These are phyloP conservation scores for Trigoniulus corallinus DNA, from an alignment of 1,140 invertebrate genomes.

Conservation along the genomic window DNA sequence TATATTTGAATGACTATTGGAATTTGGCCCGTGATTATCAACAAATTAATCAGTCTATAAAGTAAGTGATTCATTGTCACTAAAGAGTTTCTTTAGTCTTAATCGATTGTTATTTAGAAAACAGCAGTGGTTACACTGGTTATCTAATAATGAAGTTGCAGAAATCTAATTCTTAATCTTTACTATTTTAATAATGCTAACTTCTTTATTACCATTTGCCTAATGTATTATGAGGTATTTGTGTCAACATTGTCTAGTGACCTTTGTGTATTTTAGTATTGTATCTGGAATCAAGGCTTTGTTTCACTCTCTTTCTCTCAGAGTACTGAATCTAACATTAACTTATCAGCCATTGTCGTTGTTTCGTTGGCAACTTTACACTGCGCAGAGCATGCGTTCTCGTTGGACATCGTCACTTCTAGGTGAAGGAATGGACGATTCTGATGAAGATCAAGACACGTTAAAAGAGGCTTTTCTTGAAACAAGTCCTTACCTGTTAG, in stretches of 20 bases:
- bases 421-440: conserved; percentile 44
- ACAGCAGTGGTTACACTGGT: too few species aligned
- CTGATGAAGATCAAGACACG: conserved; percentile 86
- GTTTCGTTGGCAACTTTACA: conserved; percentile 95
- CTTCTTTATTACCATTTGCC: conserved; percentile 1
- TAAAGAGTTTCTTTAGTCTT: too few species aligned
- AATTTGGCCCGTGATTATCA: conserved; percentile 92
- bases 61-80: conserved; percentile 33
- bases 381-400: conserved; percentile 69
- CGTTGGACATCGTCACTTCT: conserved; percentile 33
- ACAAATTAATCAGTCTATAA: conserved; percentile 73
- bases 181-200: conserved; percentile 3
- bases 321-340: conserved; percentile 39
- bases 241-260: conserved; percentile 1
- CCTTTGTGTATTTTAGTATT: neutral
- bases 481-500: conserved; percentile 90
- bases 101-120: too few species aligned
- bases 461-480: conserved; percentile 93
- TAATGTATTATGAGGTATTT: neutral
- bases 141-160: too few species aligned
- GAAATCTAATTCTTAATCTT: too few species aligned
- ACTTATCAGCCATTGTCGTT: conserved; percentile 89
- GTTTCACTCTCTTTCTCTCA: conserved; percentile 12
- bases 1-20: conserved; percentile 98
- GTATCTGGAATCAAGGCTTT: neutral